These are phyloP conservation scores for Arge pagana DNA, from an alignment of 2,888 invertebrate species.

Conservation along the genomic window DNA sequence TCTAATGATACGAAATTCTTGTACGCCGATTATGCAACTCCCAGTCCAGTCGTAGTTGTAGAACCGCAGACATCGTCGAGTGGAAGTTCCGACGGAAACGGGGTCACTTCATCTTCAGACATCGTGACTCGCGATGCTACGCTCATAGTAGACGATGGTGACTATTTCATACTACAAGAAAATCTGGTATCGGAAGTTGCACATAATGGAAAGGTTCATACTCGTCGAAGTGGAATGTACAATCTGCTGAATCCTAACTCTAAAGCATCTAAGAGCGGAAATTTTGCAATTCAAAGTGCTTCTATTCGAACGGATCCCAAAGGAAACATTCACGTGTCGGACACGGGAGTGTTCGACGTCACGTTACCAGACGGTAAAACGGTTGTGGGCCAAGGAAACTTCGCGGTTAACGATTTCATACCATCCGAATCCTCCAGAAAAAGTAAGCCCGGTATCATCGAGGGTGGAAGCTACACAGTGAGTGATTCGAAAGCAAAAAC, in stretches of 20 bases:
- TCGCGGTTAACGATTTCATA: background rate
- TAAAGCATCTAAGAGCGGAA: background rate
- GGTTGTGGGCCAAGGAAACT: background rate
- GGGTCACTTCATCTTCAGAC: too few species aligned
- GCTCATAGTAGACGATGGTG: background rate
- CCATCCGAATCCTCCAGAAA: too few species aligned
- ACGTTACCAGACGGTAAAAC: background rate
- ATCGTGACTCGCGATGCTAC: too few species aligned
- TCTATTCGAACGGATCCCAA: background rate
- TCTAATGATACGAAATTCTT: too few species aligned
- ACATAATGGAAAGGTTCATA: background rate
- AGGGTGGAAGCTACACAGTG: background rate
- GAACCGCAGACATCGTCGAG: too few species aligned
- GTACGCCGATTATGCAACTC: too few species aligned
- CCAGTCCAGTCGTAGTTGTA: too few species aligned
- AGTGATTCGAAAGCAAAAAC: background rate
- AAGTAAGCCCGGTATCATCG: background rate
- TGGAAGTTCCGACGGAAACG: too few species aligned
- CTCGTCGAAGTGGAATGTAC: conserved; percentile 1
- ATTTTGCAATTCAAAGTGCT: background rate
- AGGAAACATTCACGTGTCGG: background rate
- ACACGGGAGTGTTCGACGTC: background rate
- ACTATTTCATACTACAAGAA: conserved; percentile 8
- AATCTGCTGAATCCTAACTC: background rate
- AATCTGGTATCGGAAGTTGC: background rate